phyloP scores from a whole-genome alignment of 2,797 vertebrate species.

The Poeciliopsis infans region DNA sequence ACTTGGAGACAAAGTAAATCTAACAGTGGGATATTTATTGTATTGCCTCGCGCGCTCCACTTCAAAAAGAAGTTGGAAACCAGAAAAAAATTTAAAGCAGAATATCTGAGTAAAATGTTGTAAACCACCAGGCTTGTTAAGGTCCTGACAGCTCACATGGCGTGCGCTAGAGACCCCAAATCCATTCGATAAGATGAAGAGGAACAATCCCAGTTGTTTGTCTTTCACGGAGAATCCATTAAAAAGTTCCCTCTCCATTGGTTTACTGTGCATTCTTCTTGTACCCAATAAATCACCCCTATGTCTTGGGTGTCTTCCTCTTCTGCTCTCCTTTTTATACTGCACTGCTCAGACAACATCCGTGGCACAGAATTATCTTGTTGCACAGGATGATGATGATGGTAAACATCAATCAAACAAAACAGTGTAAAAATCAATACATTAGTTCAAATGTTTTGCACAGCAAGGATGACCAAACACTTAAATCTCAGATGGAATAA shows the following conservation, averaged over 20 bases:
- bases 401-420: constrained; percentile 41
- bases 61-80: constrained; percentile 38
- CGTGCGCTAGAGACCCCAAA: constrained; percentile 54
- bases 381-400: constrained; percentile 9
- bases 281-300: constrained; percentile 74
- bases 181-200: constrained; percentile 73
- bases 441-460: constrained; percentile 23
- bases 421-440: constrained; percentile 22
- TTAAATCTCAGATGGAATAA: constrained; percentile 2
- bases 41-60: constrained; percentile 44
- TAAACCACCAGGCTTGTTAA: constrained; percentile 76
- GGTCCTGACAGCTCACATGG: constrained; percentile 74
- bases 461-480: neutral
- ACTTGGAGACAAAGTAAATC: constrained; percentile 53
- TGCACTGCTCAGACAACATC: constrained; percentile 35
- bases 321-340: constrained; percentile 57
- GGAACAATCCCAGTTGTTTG: constrained; percentile 75
- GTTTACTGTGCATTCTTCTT: constrained; percentile 73
- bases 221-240: constrained; percentile 80
- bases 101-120: constrained; percentile 53
- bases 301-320: constrained; percentile 46
- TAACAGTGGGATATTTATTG: constrained; percentile 61
- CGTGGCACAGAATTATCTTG: constrained; percentile 39
- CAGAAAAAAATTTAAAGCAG: constrained; percentile 47
- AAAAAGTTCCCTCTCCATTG: constrained; percentile 73